phyloP scores from a whole-genome alignment of 2,888 invertebrate genomes.

The Elegia similella region DNA sequence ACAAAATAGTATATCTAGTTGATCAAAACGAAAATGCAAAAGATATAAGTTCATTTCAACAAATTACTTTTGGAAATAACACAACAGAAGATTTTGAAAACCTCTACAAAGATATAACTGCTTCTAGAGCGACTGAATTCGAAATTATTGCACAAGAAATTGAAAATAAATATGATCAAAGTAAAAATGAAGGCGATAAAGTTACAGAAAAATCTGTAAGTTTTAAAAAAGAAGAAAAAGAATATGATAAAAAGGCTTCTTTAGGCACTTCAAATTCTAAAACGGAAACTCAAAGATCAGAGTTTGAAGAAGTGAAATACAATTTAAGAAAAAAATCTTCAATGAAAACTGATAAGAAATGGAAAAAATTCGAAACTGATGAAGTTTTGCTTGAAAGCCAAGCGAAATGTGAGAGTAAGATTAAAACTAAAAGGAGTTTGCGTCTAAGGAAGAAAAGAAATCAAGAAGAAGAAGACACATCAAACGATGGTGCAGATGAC shows the following conservation, averaged over 20 bases:
- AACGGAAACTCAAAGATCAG: neutral
- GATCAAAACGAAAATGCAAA: neutral
- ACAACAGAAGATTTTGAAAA: slow-evolving; percentile 67
- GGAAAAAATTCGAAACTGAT: slow-evolving; percentile 25
- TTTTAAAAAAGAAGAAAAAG: neutral
- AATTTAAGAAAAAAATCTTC: slow-evolving; percentile 48
- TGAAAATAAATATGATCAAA: slow-evolving; percentile 23
- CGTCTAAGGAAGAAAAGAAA: slow-evolving; percentile 52
- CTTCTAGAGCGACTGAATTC: slow-evolving; percentile 62
- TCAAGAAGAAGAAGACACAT: slow-evolving; percentile 35
- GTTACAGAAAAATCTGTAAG: slow-evolving; percentile 19
- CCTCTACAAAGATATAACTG: slow-evolving; percentile 59
- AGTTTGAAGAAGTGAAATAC: slow-evolving; percentile 42
- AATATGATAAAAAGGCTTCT: neutral
- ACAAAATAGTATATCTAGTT: neutral
- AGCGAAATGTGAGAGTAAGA: slow-evolving; percentile 43
- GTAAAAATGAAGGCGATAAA: slow-evolving; percentile 18
- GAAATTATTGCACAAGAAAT: slow-evolving; percentile 35
- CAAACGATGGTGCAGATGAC: slow-evolving; percentile 32
- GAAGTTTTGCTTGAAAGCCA: slow-evolving; percentile 39
- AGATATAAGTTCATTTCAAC: neutral
- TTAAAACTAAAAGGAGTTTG: slow-evolving; percentile 44
- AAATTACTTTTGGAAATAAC: slow-evolving; percentile 33
- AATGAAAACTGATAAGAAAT: slow-evolving; percentile 23
- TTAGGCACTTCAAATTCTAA: neutral